Evolutionary conservation across 2,113 vertebrate genomes (phyloP), one percentile per base, ranked within the genome.

Genomic region (Odocoileus virginianus): DNA sequence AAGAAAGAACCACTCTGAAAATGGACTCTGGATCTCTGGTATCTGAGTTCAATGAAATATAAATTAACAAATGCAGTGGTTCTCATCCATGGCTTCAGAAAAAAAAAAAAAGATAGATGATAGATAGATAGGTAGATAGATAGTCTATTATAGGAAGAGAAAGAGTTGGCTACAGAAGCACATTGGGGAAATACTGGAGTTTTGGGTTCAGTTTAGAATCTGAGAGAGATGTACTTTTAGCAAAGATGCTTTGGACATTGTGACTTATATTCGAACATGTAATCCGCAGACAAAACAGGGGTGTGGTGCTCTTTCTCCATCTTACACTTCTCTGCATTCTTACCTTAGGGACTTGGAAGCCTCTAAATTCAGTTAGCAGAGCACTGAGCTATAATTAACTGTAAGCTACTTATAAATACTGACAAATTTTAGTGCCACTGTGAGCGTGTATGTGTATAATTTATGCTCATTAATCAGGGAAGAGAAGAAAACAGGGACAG

Each of bases 301-400:
- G 5, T 4, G 1, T 0, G 0, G 2, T 1, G 11, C 16, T 6
- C 9, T 7, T 64, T 23, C 40, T 92, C 45, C 57, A 4, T 27
- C 25, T 57, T 33, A 6, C 14, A 7, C 0, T 2, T 30, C 2
- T 33, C 78, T 76, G 12, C 7, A 19, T 14, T 14, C 14, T 28
- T 7, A 47, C 1, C 27, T 1, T 45, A 60, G 25, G 54, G 21
- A 33, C 23, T 21, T 23, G 40, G 55, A 91, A 40, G 30, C 54
- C 23, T 17, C 43, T 33, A 25, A 67, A 52, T 30, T 28, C 36
- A 27, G 25, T 61, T 40, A 28, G 6, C 36, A 81, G 14, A 23
- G 28, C 1, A 2, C 4, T n/a, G 30, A 86, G 25, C 50, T 71
- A 43, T 71, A 67, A 79, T 54, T 67, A 86, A 60, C 36, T 52